Evolutionary conservation across 2,888 invertebrate genomes (phyloP).

Genomic region (Papilio gigon): DNA sequence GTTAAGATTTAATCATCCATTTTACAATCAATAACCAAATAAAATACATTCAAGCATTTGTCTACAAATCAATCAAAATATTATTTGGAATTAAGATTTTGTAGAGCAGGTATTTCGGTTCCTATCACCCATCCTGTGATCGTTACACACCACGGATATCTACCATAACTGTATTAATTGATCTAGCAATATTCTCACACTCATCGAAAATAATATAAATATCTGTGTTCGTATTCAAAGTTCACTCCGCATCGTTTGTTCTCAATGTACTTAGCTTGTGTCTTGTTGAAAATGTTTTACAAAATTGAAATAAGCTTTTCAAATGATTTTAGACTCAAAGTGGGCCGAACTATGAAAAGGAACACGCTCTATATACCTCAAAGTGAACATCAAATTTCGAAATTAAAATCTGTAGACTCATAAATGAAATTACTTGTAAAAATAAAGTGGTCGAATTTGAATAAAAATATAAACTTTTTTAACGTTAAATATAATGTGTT

Average conservation of each 20-base stretch:
- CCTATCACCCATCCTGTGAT: no score
- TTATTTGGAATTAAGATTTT: no score
- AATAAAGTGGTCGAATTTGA: slow-evolving; percentile 21
- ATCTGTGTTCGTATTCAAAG: background rate
- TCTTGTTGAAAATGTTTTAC: slow-evolving; percentile 38
- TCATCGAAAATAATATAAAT: no score
- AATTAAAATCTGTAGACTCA: slow-evolving; percentile 9
- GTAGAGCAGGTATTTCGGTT: no score
- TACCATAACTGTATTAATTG: no score
- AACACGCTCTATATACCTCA: slow-evolving; percentile 40
- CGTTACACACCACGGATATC: no score
- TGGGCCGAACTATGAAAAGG: slow-evolving; percentile 25
- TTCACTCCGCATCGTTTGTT: background rate
- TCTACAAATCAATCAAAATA: no score
- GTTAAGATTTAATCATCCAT: background rate
- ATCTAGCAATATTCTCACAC: no score
- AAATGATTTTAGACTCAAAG: slow-evolving; percentile 31
- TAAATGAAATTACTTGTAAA: slow-evolving; percentile 24
- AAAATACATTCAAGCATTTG: background rate
- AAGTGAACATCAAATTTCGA: slow-evolving; percentile 15
- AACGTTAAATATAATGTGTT: slow-evolving; percentile 10
- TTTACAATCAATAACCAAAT: no score
- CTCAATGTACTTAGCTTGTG: background rate
- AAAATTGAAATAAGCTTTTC: slow-evolving; percentile 27
- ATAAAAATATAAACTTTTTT: slow-evolving; percentile 3